phyloP scores from a whole-genome alignment of 2,113 vertebrate species.

The Corythornis madagascariensis region DNA sequence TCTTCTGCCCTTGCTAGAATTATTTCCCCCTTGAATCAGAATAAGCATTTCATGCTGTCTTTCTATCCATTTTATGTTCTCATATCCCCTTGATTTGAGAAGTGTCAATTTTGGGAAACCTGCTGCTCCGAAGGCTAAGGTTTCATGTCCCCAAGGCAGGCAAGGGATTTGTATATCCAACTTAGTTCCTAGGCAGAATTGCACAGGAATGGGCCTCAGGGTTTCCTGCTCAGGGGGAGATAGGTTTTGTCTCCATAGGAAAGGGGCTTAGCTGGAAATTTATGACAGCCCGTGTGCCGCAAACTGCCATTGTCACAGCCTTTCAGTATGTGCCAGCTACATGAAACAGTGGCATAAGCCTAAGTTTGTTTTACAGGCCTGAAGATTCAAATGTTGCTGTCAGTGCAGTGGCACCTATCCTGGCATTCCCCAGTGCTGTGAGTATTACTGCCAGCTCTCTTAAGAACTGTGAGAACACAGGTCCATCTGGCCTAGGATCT shows the following conservation, averaged over 20 bases:
- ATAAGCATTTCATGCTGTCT: background rate
- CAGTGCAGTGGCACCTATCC: slow-evolving; percentile 57
- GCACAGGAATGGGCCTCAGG: fast-evolving
- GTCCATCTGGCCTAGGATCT: background rate
- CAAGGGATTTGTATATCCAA: background rate
- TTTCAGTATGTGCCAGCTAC: fast-evolving
- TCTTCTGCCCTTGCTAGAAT: background rate
- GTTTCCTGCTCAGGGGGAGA: background rate
- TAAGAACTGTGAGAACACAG: background rate
- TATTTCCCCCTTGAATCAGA: background rate
- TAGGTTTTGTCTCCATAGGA: background rate
- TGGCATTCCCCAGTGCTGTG: slow-evolving; percentile 71
- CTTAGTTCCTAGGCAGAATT: background rate
- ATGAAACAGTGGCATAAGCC: background rate
- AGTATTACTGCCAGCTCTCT: slow-evolving; percentile 25
- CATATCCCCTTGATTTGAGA: background rate
- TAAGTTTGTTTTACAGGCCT: slow-evolving; percentile 52
- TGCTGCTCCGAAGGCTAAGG: background rate
- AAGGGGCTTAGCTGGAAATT: background rate
- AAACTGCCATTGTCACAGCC: background rate
- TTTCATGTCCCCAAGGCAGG: background rate
- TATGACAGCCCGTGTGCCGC: background rate
- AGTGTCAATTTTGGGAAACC: background rate
- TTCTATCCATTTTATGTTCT: background rate
- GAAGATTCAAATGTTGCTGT: slow-evolving; percentile 57